Base-by-base conservation (phyloP, 2,113 vertebrate genomes). In the Notarius lentiginosus region DNA sequence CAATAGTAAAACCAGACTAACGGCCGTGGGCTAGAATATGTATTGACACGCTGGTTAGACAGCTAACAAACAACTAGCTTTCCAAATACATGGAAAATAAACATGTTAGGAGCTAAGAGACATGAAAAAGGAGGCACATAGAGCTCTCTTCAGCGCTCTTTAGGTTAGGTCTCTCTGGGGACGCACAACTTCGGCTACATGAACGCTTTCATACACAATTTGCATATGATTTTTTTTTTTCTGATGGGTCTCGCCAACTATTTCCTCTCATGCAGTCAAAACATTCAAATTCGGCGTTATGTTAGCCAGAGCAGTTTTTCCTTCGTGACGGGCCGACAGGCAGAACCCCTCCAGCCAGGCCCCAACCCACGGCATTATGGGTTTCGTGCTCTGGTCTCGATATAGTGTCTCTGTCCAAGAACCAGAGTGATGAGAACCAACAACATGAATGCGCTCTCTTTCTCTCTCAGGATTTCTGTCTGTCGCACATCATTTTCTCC, bases 271-370 rank as follows among this genome's bases (percentile, higher is more conserved):
- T 92, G 87, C 89, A 92, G 93, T 94, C 92, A 93, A 95, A 95
- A 95, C 94, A 94, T 90, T 93, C 91, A 89, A 93, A 95, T 94
- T 90, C 93, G 93, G 91, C 92, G 90, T 94, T 94, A 93, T 91
- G 92, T 93, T 94, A 93, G 91, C 92, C 93, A 93, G 93, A 86
- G 87, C 89, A 93, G 91, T 94, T 94, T 90, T 94, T 93, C 91
- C 89, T 93, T 93, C 92, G 91, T 93, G 91, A 93, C 91, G 90
- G 89, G 87, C 87, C 90, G 91, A 93, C 92, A 90, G 88, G 88
- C 53, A 79, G 70, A 87, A 76, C 79, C 63, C 88, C 83, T 85
- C 73, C 72, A 79, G 79, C 34, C 89, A 77, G 72, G 73, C 61
- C 76, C 73, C 53, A 83, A 79, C 60, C 47, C 79, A 6, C 60